Conservation (phyloP, 2,797 vertebrate species). For the Champsocephalus gunnari region DNA sequence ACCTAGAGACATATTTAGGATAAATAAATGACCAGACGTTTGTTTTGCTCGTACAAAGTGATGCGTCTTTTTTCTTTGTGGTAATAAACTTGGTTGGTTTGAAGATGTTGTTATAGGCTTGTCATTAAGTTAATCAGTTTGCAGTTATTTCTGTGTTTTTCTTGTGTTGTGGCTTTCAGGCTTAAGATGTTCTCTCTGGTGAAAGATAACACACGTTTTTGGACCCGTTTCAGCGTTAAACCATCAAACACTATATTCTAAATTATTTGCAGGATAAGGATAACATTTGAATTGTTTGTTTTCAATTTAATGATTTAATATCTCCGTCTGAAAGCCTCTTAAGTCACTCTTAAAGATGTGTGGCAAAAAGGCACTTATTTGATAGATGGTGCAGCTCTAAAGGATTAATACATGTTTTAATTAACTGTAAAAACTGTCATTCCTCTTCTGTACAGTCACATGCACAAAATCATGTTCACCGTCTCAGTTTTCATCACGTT, state of each 20-base stretch:
- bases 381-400: neutral
- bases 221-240: neutral
- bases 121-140: neutral
- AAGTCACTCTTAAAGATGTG: neutral
- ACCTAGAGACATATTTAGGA: neutral
- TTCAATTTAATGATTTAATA: neutral
- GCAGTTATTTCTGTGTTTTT: neutral
- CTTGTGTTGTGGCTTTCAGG: neutral
- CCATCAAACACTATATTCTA: neutral
- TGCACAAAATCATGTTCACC: fast-evolving
- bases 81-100: neutral
- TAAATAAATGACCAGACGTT: neutral
- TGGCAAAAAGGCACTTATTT: neutral
- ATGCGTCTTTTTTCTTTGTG: neutral
- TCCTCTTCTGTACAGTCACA: too few species aligned
- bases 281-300: too few species aligned
- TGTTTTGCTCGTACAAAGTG: neutral
- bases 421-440: too few species aligned
- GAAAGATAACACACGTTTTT: too few species aligned
- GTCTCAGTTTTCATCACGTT: neutral
- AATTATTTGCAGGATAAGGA: too few species aligned
- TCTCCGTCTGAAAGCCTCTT: neutral
- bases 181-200: neutral
- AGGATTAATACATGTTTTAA: neutral
- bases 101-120: neutral